Evolutionary conservation across 2,888 invertebrate genomes (phyloP).

Genomic region (Daptonema setosum): DNA sequence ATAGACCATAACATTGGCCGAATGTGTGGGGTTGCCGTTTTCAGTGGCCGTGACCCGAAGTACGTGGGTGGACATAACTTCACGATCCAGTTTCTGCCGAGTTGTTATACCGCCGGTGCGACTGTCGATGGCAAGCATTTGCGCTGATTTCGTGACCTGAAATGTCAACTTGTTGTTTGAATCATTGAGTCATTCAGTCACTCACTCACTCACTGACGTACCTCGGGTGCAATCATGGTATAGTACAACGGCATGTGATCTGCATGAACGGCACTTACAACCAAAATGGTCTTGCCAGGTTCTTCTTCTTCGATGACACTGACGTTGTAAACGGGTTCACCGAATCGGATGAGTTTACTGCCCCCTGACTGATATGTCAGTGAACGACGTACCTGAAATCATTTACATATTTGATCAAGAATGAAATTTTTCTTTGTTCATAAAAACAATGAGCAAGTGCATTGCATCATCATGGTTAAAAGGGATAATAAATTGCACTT

Average conservation of each 20-base stretch:
- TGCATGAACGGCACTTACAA: constrained; percentile 65
- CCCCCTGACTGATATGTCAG: no score
- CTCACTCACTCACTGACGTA: no score
- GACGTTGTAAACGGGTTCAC: constrained; percentile 38
- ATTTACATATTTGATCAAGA: background rate
- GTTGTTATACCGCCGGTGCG: constrained; percentile 64
- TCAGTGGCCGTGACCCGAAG: constrained; percentile 73
- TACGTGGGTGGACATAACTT: constrained; percentile 69
- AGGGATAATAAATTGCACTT: no score
- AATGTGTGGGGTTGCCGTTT: constrained; percentile 57
- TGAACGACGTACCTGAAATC: background rate
- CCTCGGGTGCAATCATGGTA: constrained; percentile 57
- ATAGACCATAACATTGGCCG: constrained; percentile 59
- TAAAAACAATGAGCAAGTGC: no score
- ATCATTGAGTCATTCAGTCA: no score
- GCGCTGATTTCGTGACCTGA: constrained; percentile 69
- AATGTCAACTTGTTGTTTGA: no score
- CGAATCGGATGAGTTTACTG: constrained; percentile 30
- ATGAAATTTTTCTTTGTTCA: background rate
- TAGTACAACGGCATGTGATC: constrained; percentile 34
- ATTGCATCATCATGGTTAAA: no score
- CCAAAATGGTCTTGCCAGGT: constrained; percentile 44
- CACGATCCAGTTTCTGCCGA: constrained; percentile 55
- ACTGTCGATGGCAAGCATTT: constrained; percentile 56
- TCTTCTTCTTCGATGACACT: constrained; percentile 38